Evolutionary conservation across 2,113 vertebrate genomes (phyloP).

Genomic region (Xenus cinereus): DNA sequence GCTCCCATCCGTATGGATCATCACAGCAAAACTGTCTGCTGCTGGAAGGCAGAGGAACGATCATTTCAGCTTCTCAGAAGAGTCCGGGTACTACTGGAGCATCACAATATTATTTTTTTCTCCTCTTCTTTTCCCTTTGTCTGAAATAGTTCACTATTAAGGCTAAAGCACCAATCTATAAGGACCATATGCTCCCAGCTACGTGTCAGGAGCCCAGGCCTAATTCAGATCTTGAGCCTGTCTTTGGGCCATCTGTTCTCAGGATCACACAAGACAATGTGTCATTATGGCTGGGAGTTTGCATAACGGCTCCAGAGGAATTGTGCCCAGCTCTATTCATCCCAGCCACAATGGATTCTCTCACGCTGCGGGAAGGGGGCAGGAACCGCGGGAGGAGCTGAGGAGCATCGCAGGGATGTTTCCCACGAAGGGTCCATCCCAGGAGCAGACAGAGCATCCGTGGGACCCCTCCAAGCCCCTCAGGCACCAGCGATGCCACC

Average conservation of each 20-base stretch:
- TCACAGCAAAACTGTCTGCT: background rate
- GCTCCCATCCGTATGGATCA: background rate
- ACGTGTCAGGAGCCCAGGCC: background rate
- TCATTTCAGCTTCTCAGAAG: background rate
- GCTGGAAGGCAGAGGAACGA: background rate
- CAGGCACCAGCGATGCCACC: background rate
- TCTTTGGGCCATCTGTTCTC: slow-evolving; percentile 19
- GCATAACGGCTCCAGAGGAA: background rate
- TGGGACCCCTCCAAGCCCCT: background rate
- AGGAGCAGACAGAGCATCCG: background rate
- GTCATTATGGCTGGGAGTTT: slow-evolving; percentile 4
- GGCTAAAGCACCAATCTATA: background rate
- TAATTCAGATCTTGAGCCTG: background rate
- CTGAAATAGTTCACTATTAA: background rate
- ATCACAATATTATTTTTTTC: background rate
- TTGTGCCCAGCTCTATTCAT: background rate
- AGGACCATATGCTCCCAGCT: slow-evolving; percentile 22
- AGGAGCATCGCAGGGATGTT: background rate
- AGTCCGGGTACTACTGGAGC: background rate
- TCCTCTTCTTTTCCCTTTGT: background rate
- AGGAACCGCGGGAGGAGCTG: background rate
- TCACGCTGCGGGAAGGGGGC: background rate
- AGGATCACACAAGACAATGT: background rate
- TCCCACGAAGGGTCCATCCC: background rate
- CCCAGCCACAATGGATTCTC: background rate